Evolutionary conservation across 2,113 vertebrate genomes (phyloP).

Genomic region (Myiagra hebetior): DNA sequence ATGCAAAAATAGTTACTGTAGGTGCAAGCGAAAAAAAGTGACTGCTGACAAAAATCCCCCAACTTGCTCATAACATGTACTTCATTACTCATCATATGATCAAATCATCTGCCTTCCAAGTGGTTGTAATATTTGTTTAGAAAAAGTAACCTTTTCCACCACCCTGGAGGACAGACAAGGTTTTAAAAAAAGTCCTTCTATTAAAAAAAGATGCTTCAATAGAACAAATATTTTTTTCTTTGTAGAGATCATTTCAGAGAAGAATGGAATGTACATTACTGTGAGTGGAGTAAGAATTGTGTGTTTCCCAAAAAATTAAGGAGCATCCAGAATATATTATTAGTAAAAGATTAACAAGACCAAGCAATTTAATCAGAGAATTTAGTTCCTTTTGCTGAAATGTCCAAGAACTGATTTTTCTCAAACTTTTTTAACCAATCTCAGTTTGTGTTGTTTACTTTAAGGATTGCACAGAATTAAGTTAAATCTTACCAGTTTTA

Average conservation of each 20-base stretch:
- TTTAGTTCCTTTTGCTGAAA: background rate
- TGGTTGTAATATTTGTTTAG: background rate
- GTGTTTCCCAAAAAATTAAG: background rate
- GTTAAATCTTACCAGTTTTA: background rate
- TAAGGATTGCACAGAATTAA: background rate
- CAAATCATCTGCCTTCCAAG: background rate
- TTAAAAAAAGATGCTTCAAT: background rate
- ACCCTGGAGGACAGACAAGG: background rate
- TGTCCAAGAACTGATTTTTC: background rate
- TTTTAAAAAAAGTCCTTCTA: background rate
- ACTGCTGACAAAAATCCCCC: background rate
- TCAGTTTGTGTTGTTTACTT: background rate
- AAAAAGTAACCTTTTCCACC: background rate
- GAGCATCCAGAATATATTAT: background rate
- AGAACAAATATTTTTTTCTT: background rate
- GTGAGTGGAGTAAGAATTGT: background rate
- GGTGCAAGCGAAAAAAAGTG: background rate
- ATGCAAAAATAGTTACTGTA: background rate
- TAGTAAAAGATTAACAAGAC: background rate
- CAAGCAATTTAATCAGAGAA: background rate
- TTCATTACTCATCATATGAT: background rate
- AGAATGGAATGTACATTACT: background rate
- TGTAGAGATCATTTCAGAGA: background rate
- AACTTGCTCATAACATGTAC: background rate
- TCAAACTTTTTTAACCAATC: background rate